A percentile compares a stretch with the other conserved stretches of the same genome.
Evolutionary conservation across 2,888 invertebrate species (phyloP).

Genomic region (Copidosoma aretas): DNA sequence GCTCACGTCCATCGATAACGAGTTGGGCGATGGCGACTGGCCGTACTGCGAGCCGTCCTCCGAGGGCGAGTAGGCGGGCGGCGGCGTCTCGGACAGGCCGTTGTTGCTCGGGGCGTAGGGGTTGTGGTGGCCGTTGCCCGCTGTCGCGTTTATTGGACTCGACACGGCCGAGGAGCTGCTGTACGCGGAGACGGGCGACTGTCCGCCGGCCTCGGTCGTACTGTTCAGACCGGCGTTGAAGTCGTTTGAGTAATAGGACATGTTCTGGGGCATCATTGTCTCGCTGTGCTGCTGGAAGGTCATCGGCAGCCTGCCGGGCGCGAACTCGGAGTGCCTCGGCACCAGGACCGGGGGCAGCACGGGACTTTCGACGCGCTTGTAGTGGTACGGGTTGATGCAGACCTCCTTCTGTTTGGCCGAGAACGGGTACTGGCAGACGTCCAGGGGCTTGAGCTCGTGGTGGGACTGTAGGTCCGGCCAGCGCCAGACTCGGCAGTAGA

Average conservation of each 20-base stretch:
- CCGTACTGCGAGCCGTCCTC: slow-evolving; percentile 75
- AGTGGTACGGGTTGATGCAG: slow-evolving; percentile 47
- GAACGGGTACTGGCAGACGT: slow-evolving; percentile 40
- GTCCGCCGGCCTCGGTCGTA: too few relatives aligned
- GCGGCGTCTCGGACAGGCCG: slow-evolving; percentile 84
- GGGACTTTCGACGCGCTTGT: slow-evolving; percentile 40
- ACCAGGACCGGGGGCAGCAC: slow-evolving; percentile 81
- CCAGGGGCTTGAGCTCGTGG: slow-evolving; percentile 42
- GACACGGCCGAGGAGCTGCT: slow-evolving; percentile 63
- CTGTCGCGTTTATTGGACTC: slow-evolving; percentile 68
- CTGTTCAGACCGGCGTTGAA: slow-evolving; percentile 67
- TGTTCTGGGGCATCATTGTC: slow-evolving; percentile 94
- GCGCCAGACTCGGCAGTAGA: slow-evolving; percentile 53
- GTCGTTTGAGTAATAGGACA: slow-evolving; percentile 84
- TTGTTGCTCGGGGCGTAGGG: slow-evolving; percentile 71
- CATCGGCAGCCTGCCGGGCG: slow-evolving; percentile 85
- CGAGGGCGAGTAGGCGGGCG: slow-evolving; percentile 91
- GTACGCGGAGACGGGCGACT: slow-evolving; percentile 64
- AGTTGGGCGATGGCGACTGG: slow-evolving; percentile 63
- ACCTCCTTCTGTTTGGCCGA: slow-evolving; percentile 40
- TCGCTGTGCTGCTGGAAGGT: slow-evolving; percentile 85
- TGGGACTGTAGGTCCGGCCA: slow-evolving; percentile 51
- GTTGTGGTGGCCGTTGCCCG: slow-evolving; percentile 68
- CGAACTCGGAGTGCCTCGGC: slow-evolving; percentile 95
- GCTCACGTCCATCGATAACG: slow-evolving; percentile 65